Evolutionary conservation across 2,888 invertebrate genomes (phyloP).

Genomic region (Brachypterus glaber): DNA sequence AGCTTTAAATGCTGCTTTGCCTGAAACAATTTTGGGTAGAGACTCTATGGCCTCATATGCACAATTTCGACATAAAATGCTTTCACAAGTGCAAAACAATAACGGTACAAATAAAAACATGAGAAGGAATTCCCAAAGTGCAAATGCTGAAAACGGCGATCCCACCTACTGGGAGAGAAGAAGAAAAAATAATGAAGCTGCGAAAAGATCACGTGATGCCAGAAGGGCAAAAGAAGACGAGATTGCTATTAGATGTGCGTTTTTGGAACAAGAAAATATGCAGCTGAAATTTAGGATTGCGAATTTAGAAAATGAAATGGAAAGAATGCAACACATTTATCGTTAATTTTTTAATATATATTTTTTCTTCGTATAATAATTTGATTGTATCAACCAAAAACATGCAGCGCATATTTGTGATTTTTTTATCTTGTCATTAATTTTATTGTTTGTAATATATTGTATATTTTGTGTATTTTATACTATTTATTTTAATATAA

Average conservation of each 20-base stretch:
- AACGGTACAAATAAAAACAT: constrained; percentile 56
- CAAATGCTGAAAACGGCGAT: constrained; percentile 42
- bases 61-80: constrained; percentile 58
- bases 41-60: constrained; percentile 58
- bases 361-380: too few relatives aligned
- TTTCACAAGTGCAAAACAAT: constrained; percentile 55
- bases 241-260: constrained; percentile 78
- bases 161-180: constrained; percentile 81
- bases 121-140: constrained; percentile 43
- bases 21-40: constrained; percentile 45
- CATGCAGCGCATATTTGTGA: too few relatives aligned
- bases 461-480: too few relatives aligned
- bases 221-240: constrained; percentile 86
- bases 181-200: constrained; percentile 88
- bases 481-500: too few relatives aligned
- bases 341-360: too few relatives aligned
- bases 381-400: too few relatives aligned
- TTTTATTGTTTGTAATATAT: too few relatives aligned
- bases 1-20: constrained; percentile 41
- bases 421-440: too few relatives aligned
- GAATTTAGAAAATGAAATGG: constrained; percentile 54
- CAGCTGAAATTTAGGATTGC: constrained; percentile 50
- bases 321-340: too few relatives aligned
- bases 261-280: constrained; percentile 79
- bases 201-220: constrained; percentile 86